Evolutionary conservation across 1,140 invertebrate species (phyloP), one percentile per base, ranked within the genome.

Genomic region (Atta texana): DNA sequence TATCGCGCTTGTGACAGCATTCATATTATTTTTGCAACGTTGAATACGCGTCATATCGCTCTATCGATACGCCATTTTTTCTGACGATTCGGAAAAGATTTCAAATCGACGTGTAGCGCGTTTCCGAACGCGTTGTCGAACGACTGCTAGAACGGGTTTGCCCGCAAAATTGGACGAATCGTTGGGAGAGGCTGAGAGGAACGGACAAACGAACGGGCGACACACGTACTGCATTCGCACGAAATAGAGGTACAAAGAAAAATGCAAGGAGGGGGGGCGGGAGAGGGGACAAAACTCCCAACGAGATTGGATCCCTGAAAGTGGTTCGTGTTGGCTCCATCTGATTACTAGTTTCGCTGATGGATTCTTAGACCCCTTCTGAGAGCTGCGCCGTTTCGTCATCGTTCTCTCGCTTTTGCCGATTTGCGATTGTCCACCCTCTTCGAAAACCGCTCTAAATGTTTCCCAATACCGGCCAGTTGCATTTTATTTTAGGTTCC

Each of bases 231-330:
- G 72, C 61, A 57, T 76, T 68, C 44, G 75, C 51, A 57, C 74
- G 51, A 61, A 77, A 86, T 66, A 39, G 24, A 63, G 71, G 21
- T 24, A n/a, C 49, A 53, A 64, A 80, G 71, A 84, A 63, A 77
- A 80, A 87, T 76, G 77, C 69, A 85, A 78, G 61, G 51, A 77
- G 57, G 28, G 66, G 66, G 34, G 34, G 31, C 24, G 57, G 8
- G 5, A 18, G 28, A 31, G 39, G 84, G 39, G 81, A 90, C 88
- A 91, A 92, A 91, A 93, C 93, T 93, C 86, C 86, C 72, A 82
- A 77, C 87, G 92, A 94, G 93, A 94, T 94, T 94, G 94, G 91
- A 94, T 94, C 92, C 89, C 85, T 90, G 88, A 92, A 93, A 94
- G 92, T 94, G 90, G 91, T 89, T 88, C 87, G 81, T 63, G 91